A percentile compares a stretch with the other conserved stretches of the same genome.
phyloP scores from a whole-genome alignment of 1,140 invertebrate genomes.

The Bombus confusus region DNA sequence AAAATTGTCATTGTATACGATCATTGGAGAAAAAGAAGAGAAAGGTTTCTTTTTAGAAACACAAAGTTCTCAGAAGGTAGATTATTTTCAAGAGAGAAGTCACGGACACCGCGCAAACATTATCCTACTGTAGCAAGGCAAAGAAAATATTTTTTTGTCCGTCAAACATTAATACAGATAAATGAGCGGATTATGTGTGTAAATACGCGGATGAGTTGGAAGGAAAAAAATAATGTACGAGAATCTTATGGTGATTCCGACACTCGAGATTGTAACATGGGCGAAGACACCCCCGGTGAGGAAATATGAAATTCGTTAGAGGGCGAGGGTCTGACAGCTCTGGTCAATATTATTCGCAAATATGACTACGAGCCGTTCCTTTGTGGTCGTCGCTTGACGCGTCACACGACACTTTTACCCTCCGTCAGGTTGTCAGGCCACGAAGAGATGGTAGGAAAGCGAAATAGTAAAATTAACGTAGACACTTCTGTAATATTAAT shows the following conservation, averaged over 20 bases:
- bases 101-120: neutral
- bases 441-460: neutral
- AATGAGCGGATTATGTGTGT: constrained; percentile 60
- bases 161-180: constrained; percentile 53
- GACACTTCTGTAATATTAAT: constrained; percentile 31
- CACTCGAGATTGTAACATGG: constrained; percentile 46
- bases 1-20: neutral
- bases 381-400: constrained; percentile 34
- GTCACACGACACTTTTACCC: constrained; percentile 45
- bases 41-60: neutral
- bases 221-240: constrained; percentile 56
- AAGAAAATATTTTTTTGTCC: constrained; percentile 57
- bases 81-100: neutral
- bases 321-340: constrained; percentile 64
- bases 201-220: constrained; percentile 50
- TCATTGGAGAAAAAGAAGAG: neutral
- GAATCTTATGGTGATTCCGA: constrained; percentile 53
- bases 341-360: constrained; percentile 78
- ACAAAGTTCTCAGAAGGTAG: neutral
- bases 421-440: constrained; percentile 32
- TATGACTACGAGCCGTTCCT: constrained; percentile 61
- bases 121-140: neutral
- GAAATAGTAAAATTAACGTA: constrained; percentile 35
- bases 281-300: constrained; percentile 41
- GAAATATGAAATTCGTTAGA: constrained; percentile 65